These are phyloP conservation scores for Exephanes ischioxanthus DNA, from an alignment of 2,888 invertebrate species.

Conservation along the genomic window DNA sequence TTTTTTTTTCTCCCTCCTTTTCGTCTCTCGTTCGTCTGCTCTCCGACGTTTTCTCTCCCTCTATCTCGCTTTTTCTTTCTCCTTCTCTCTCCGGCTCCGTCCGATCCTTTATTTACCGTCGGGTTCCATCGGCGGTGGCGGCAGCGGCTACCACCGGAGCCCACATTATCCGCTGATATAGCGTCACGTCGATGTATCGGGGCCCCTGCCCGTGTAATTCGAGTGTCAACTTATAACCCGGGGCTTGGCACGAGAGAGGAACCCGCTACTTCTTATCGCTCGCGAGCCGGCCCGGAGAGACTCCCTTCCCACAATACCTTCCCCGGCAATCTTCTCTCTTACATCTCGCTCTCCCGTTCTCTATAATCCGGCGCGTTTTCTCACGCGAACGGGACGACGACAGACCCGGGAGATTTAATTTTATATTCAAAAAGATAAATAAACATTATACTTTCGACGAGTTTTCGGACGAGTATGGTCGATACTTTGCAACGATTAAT, in stretches of 20 bases:
- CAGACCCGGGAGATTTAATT: neutral
- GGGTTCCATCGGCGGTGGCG: constrained; percentile 58
- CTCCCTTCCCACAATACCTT: constrained; percentile 23
- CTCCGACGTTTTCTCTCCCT: constrained; percentile 21
- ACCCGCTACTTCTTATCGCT: constrained; percentile 55
- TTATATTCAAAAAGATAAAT: neutral
- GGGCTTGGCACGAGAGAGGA: constrained; percentile 34
- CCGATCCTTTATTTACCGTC: constrained; percentile 64
- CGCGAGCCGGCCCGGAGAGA: constrained; percentile 21
- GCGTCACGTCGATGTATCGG: constrained; percentile 67
- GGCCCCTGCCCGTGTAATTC: constrained; percentile 67
- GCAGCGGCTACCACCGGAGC: constrained; percentile 56
- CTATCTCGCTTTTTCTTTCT: neutral
- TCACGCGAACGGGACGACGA: constrained; percentile 51
- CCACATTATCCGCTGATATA: constrained; percentile 69
- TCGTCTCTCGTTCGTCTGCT: constrained; percentile 24
- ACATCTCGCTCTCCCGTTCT: constrained; percentile 15
- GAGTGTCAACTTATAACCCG: constrained; percentile 71
- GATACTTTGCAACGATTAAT: neutral
- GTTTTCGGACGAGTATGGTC: neutral
- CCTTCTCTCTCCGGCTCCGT: constrained; percentile 28
- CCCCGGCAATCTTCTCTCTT: constrained; percentile 2
- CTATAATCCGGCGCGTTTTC: constrained; percentile 45
- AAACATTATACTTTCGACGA: neutral
- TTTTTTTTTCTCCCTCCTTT: constrained; percentile 30